Evolutionary conservation across 2,797 vertebrate species (phyloP), one percentile per base, ranked within the genome.

Genomic region (Pangasius sanitwongsei): DNA sequence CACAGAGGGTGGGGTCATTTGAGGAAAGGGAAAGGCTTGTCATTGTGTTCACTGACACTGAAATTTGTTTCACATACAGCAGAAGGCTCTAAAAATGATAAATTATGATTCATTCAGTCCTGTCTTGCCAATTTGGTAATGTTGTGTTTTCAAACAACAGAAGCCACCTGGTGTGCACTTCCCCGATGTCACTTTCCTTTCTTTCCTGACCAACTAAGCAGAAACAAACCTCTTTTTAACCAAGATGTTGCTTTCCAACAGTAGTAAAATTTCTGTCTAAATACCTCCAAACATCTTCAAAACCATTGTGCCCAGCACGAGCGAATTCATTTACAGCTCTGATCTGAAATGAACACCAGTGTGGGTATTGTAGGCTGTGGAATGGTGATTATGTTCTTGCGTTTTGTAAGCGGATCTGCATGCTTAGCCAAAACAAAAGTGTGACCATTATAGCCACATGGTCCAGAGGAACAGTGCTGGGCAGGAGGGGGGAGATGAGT

Each of bases 381-480:
- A 80, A 70, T 37, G 53, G 37, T 53, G 86, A 87, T 87, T 83
- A 75, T 78, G 78, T 67, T 87, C 78, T 67, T 59, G 80, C 69
- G 9, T 67, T 81, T 61, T 85, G 86, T 75, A 80, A 80, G 83
- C 77, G 67, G 81, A 83, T 83, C 59, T 53, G 44, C 48, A 31
- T 9, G 83, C 59, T 69, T 44, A 12, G 37, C 55, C 74, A 25
- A 78, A 82, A 90, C 85, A 82, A 82, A 88, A 72, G 86, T 2
- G 11, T 37, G 25, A 67, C 89, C 89, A 91, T 91, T 90, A 92
- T 75, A 89, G 61, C 61, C 25, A 23, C 50, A 41, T 20, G 70
- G 88, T 86, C 61, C 44, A 18, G 15, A 77, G 82, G 86, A 89
- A 80, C 90, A 86, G 87, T 89, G 86, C 72, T 87, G 89, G 7